Base-by-base conservation (phyloP, 2,797 vertebrate species). In the Etheostoma nigrum region DNA sequence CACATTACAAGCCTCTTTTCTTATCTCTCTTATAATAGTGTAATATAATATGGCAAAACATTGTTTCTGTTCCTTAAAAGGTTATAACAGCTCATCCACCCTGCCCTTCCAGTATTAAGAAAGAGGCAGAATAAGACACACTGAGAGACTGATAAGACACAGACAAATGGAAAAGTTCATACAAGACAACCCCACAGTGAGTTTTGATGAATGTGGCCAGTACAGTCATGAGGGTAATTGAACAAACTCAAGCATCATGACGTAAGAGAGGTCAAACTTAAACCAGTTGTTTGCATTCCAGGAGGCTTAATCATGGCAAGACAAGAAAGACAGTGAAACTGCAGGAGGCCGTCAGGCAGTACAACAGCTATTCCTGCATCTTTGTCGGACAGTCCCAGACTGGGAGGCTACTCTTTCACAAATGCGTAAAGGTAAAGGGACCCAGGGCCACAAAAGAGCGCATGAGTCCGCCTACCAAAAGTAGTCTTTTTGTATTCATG, bases 311-410 rank as follows among this genome's bases (percentile, higher is more conserved):
- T 81, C 72, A 71, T 67, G 76, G 82, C 53, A 33, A 47, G 36
- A 90, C 83, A 72, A 55, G 79, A 82, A 74, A 78, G 74, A 83
- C 80, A 27, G 72, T 77, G 75, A 82, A 59, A 57, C 36, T 65
- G 65, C 83, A 76, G 73, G 71, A 84, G 78, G 76, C 82, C 25
- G 19, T 62, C 64, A 53, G 89, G 88, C 91, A 90, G 84, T 88
- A 85, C 79, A 61, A 87, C 88, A 94, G 90, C 89, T 89, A 57
- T 83, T 91, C 73, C 68, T 86, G 78, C 71, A 70, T 89, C 84
- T 80, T 83, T 81, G 82, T 72, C 30, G 40, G 60, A 82, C 66
- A 59, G 73, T 77, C 76, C 63, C 62, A 79, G 18, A 85, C 49
- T 73, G 58, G 48, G 57, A 85, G 65, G 76, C 76, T 73, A 71